phyloP scores from a whole-genome alignment of 2,888 invertebrate species.

The Stenodema calcarata region DNA sequence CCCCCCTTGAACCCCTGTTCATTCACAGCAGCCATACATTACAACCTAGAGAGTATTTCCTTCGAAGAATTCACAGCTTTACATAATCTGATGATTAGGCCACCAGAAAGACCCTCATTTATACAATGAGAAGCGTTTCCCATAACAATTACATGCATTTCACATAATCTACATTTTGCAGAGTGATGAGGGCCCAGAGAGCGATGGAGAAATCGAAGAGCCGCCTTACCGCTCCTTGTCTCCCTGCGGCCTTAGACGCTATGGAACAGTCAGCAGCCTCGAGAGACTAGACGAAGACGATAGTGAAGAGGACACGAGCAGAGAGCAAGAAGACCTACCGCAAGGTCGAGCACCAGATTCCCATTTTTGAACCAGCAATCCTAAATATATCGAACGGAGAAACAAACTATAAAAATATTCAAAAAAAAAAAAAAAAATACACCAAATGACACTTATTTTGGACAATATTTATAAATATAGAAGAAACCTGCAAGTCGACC shows the following conservation, averaged over 20 bases:
- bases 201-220: slow-evolving; percentile 68
- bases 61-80: too few relatives aligned
- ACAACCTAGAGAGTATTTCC: too few relatives aligned
- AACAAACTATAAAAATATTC: background rate
- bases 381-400: background rate
- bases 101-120: too few relatives aligned
- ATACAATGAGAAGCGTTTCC: too few relatives aligned
- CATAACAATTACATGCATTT: too few relatives aligned
- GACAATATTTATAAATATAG: background rate
- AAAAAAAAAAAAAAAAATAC: background rate
- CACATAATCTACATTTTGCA: background rate
- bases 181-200: slow-evolving; percentile 50
- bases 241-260: slow-evolving; percentile 60
- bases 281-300: slow-evolving; percentile 59
- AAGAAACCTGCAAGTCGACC: background rate
- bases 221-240: slow-evolving; percentile 74
- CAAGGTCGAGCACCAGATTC: slow-evolving; percentile 52
- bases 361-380: background rate
- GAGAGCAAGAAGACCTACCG: slow-evolving; percentile 55
- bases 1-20: too few relatives aligned
- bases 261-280: slow-evolving; percentile 63
- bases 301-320: slow-evolving; percentile 57
- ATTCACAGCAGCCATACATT: too few relatives aligned
- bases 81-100: too few relatives aligned
- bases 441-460: background rate